Evolutionary conservation across 2,113 vertebrate species (phyloP), one percentile per base, ranked within the genome.

Genomic region (Romanogobio albipinnatus): DNA sequence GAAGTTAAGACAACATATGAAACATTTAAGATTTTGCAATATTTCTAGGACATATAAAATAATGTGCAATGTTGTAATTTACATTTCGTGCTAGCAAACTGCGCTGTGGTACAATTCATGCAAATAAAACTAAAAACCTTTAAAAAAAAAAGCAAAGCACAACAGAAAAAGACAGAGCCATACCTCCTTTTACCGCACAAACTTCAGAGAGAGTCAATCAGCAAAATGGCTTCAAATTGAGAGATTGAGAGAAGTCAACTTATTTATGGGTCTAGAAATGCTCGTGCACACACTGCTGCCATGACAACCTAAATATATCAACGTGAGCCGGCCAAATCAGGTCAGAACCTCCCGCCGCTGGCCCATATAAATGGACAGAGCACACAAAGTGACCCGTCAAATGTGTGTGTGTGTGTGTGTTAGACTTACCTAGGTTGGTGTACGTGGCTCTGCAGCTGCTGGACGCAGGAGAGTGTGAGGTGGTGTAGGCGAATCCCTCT

Each of bases 401-500:
- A 53, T 8, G 19, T 36, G 17, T 39, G 64, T 17, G 6, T 51
- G 73, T 22, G 9, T 39, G 64, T 24, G 49, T 43, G 82, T 22
- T 59, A 29, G 33, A 83, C 95, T 96, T 93, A 98, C 98, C 98
- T 86, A 99, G 90, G 86, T 99, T 99, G 92, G 97, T 98, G 91
- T 99, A 99, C 0, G 97, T 99, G 88, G 97, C 97, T 74, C 97
- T 97, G 91, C 96, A 96, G 71, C 94, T 90, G 80, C 95, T 97
- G 82, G 95, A 86, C 68, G 96, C 94, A 0, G 94, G 84, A 17
- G 96, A 95, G 87, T 93, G 90, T 29, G 94, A 95, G 87, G 86
- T 87, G 62, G 62, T 84, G 6, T 66, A 66, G 14, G 73, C 15
- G 39, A 92, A 93, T 84, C 92, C 81, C 0, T 91, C 96, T 29